phyloP scores from a whole-genome alignment of 2,113 vertebrate genomes.

The Panthera uncia region DNA sequence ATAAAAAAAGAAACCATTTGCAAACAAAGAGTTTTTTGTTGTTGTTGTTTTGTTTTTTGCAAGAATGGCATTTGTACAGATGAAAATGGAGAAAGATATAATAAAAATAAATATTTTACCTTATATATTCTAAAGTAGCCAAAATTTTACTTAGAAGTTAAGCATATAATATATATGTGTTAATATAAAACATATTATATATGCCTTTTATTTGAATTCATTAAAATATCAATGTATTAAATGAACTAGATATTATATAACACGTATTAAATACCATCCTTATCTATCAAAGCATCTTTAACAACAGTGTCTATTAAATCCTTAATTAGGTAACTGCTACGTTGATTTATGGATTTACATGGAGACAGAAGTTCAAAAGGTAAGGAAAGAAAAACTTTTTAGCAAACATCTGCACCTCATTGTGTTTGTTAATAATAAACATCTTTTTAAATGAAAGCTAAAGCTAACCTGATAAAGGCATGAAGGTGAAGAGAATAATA shows the following conservation, averaged over 20 bases:
- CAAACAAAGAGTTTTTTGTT: background rate
- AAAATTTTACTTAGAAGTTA: background rate
- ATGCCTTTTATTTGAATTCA: background rate
- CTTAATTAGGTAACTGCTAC: background rate
- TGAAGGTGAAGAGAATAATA: background rate
- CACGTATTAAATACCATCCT: background rate
- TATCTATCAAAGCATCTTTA: background rate
- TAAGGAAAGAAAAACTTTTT: background rate
- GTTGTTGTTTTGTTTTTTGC: background rate
- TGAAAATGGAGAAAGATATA: background rate
- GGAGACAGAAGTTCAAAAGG: background rate
- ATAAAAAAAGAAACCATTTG: background rate
- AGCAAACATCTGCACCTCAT: background rate
- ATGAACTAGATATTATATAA: background rate
- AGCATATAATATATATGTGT: background rate
- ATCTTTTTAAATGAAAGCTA: background rate
- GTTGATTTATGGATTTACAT: background rate
- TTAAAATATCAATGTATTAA: background rate
- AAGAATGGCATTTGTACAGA: background rate
- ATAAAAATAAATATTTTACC: background rate
- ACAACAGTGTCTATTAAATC: background rate
- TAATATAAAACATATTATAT: background rate
- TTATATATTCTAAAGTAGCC: background rate
- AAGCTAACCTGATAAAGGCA: background rate
- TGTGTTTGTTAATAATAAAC: background rate